These are phyloP conservation scores for Lasioglossum calceatum DNA, from an alignment of 2,888 invertebrate species.

Conservation along the genomic window DNA sequence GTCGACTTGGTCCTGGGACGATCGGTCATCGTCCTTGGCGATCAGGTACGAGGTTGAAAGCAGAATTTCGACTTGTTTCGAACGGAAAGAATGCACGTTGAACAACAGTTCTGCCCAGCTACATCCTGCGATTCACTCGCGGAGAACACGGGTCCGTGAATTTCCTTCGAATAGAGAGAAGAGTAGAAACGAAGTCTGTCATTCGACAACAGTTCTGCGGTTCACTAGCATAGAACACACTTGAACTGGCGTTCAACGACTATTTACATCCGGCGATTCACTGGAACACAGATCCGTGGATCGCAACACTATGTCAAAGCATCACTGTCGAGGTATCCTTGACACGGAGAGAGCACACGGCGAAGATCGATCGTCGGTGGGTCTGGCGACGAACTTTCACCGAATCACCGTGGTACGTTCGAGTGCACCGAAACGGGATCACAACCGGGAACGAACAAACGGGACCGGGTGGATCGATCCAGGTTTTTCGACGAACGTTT, in stretches of 20 bases:
- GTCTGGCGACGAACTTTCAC: slow-evolving; percentile 7
- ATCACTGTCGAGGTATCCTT: neutral
- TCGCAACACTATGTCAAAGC: neutral
- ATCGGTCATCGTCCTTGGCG: neutral
- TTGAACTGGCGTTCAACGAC: too few species aligned
- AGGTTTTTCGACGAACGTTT: slow-evolving; percentile 11
- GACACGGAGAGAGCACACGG: neutral
- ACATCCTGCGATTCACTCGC: neutral
- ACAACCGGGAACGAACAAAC: neutral
- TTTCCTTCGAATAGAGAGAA: neutral
- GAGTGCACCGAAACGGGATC: neutral
- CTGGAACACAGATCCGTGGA: too few species aligned
- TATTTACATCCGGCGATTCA: neutral
- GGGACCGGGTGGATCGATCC: neutral
- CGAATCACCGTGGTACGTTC: neutral
- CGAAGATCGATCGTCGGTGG: neutral
- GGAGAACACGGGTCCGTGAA: neutral
- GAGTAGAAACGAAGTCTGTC: too few species aligned
- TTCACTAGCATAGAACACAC: too few species aligned
- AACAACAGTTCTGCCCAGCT: neutral
- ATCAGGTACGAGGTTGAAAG: neutral
- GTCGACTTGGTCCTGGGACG: neutral
- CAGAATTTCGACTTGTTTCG: neutral
- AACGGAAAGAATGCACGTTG: neutral
- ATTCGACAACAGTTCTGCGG: too few species aligned